Conservation (phyloP, 1,140 invertebrate genomes). For the Oscheius sp. region DNA sequence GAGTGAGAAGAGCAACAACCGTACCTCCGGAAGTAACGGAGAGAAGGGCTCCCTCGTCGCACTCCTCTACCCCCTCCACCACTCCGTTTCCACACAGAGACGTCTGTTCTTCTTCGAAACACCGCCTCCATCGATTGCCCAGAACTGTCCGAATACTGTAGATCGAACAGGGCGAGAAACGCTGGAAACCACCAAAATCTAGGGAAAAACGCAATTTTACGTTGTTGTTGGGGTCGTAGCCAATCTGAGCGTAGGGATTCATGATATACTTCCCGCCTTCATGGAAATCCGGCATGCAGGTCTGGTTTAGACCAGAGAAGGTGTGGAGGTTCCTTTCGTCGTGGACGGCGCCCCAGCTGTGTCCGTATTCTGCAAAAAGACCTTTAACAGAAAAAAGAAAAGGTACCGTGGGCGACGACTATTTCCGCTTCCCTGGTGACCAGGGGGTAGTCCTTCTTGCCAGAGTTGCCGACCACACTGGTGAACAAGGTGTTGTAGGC, state of each 20-base stretch:
- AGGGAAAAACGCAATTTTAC: conserved; percentile 13
- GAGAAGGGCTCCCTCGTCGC: conserved; percentile 27
- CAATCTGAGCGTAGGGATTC: conserved; percentile 19
- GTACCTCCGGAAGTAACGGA: neutral
- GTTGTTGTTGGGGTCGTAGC: conserved; percentile 36
- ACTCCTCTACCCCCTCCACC: conserved; percentile 33
- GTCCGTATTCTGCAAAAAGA: conserved; percentile 34
- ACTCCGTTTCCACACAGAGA: conserved; percentile 32
- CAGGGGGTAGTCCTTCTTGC: conserved; percentile 18
- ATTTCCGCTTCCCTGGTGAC: conserved; percentile 32
- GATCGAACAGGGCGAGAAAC: conserved; percentile 29
- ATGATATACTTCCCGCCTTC: conserved; percentile 34
- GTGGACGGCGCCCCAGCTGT: conserved; percentile 33
- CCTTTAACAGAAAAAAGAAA: conserved; percentile 5
- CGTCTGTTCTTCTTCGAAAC: conserved; percentile 26
- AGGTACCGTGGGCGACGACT: conserved; percentile 26
- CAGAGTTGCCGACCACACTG: conserved; percentile 18
- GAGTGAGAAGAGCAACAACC: conserved; percentile 12
- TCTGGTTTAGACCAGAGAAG: neutral
- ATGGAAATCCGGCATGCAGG: conserved; percentile 19
- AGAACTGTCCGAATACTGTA: conserved; percentile 25
- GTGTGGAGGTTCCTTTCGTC: conserved; percentile 12
- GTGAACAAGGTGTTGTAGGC: conserved; percentile 27
- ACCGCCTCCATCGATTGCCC: neutral
- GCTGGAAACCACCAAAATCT: conserved; percentile 8